phyloP scores from a whole-genome alignment of 1,140 invertebrate species.

The Drosophila nasuta region DNA sequence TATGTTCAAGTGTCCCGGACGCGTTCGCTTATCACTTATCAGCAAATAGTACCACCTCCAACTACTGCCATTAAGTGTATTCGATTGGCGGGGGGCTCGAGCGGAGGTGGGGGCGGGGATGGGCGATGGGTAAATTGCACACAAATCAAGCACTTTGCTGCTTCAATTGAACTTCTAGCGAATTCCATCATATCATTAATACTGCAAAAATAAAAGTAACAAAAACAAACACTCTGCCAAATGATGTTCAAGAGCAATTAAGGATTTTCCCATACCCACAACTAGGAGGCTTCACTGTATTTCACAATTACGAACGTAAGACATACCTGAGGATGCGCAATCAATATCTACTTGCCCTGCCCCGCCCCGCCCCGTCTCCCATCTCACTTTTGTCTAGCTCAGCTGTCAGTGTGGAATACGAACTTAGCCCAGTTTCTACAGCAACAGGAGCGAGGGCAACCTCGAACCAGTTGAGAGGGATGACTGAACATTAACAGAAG shows the following conservation, averaged over 20 bases:
- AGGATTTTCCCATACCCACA: neutral
- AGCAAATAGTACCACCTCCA: neutral
- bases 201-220: no score
- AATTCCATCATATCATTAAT: slow-evolving; percentile 6
- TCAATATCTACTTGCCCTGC: slow-evolving; percentile 15
- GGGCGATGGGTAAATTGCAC: slow-evolving; percentile 10
- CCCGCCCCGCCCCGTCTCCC: neutral
- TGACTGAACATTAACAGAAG: neutral
- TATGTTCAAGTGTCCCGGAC: slow-evolving; percentile 47
- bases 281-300: neutral
- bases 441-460: neutral
- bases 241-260: neutral
- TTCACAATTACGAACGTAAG: neutral
- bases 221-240: neutral
- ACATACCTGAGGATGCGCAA: slow-evolving; percentile 12
- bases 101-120: slow-evolving; percentile 1
- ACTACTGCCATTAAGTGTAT: neutral
- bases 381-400: neutral
- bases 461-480: slow-evolving; percentile 4
- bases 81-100: slow-evolving; percentile 1
- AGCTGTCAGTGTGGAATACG: slow-evolving; percentile 6
- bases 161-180: slow-evolving; percentile 19
- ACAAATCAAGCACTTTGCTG: slow-evolving; percentile 13
- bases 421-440: slow-evolving; percentile 35
- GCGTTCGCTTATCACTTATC: slow-evolving; percentile 48